Evolutionary conservation across 2,797 vertebrate genomes (phyloP).

Genomic region (Mormyrops attenuatus): DNA sequence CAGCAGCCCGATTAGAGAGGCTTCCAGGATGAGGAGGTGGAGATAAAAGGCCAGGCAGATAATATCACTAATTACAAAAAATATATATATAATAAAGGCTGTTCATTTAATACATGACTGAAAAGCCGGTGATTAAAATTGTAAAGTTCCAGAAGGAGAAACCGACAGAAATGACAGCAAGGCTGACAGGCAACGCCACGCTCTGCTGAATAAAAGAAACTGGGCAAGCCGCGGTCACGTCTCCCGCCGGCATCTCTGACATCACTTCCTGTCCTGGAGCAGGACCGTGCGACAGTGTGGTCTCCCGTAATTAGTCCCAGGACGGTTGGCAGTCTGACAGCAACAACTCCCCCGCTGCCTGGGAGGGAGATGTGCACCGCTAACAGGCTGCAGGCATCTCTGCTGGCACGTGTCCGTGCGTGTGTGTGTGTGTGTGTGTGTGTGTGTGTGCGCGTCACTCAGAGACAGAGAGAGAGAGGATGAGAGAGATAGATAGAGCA

Average conservation of each 20-base stretch:
- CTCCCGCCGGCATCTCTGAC: not conserved
- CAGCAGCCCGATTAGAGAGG: not conserved
- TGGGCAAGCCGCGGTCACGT: not conserved
- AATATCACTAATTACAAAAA: not conserved
- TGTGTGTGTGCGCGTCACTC: not conserved
- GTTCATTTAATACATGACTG: not conserved
- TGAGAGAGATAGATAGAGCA: constrained; percentile 9
- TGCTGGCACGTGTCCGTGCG: not conserved
- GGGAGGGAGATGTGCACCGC: not conserved
- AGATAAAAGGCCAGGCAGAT: not conserved
- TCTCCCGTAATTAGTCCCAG: constrained; percentile 13
- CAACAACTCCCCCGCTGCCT: not conserved
- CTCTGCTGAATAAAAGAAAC: not conserved
- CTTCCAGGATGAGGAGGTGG: not conserved
- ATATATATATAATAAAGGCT: not conserved
- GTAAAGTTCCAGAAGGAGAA: not conserved
- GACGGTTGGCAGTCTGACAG: not conserved
- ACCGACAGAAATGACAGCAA: not conserved
- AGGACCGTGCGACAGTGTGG: not conserved
- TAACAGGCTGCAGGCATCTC: not conserved
- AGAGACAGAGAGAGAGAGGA: not conserved
- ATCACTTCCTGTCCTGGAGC: constrained; percentile 16
- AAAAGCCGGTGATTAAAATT: not conserved
- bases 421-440: not conserved
- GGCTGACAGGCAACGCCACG: not conserved